These are phyloP conservation scores for Poecilia wingei DNA, from an alignment of 2,797 vertebrate genomes.

Conservation along the genomic window DNA sequence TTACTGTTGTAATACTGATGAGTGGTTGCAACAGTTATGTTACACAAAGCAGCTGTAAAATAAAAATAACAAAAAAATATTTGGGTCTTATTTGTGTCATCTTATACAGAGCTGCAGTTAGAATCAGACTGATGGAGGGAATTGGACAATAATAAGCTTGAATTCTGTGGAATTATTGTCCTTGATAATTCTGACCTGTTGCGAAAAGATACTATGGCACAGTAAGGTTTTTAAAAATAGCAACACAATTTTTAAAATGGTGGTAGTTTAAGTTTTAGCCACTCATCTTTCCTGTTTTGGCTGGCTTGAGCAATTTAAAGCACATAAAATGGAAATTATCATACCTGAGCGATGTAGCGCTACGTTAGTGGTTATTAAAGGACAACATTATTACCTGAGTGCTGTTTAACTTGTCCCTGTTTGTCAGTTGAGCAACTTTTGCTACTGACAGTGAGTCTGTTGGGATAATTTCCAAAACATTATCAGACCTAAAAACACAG, in stretches of 20 bases:
- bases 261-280: neutral
- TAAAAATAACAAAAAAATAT: neutral
- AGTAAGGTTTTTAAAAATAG: neutral
- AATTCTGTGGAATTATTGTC: neutral
- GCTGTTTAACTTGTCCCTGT: neutral
- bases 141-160: neutral
- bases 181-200: neutral
- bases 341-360: neutral
- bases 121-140: neutral
- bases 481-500: neutral
- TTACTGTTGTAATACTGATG: conserved; percentile 53
- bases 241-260: neutral
- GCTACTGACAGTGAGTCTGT: neutral
- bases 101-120: neutral
- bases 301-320: neutral
- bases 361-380: neutral
- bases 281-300: neutral
- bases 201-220: too few species aligned
- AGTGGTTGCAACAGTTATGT: conserved; percentile 46
- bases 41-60: conserved; percentile 30
- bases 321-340: neutral
- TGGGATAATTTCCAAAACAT: neutral
- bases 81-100: neutral
- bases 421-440: neutral
- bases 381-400: neutral